Evolutionary conservation across 2,797 vertebrate genomes (phyloP).

Genomic region (Pseudochirops cupreus): DNA sequence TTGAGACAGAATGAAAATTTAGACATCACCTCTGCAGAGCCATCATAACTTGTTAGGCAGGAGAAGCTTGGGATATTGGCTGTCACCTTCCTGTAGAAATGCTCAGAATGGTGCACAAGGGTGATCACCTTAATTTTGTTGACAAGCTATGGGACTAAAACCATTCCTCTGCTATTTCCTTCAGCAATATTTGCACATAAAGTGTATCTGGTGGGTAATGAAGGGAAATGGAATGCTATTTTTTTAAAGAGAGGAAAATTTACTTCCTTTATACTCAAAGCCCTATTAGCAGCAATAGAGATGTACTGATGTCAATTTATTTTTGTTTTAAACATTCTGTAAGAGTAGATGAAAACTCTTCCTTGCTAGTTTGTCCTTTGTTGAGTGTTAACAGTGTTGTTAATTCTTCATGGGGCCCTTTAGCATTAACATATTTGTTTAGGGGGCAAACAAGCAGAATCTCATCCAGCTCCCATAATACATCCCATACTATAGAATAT

Average conservation of each 20-base stretch:
- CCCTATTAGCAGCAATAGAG: background rate
- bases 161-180: background rate
- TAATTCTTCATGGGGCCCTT: background rate
- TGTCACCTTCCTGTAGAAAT: background rate
- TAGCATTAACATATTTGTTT: background rate
- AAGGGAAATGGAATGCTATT: background rate
- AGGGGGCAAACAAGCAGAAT: background rate
- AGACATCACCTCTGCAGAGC: background rate
- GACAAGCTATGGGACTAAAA: background rate
- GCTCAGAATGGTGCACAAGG: background rate
- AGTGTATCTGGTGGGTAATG: background rate
- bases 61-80: background rate
- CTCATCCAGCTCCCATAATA: background rate
- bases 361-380: background rate
- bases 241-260: background rate
- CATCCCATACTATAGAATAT: background rate
- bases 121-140: constrained; percentile 1
- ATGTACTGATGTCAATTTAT: background rate
- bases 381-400: background rate
- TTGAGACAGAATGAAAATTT: background rate
- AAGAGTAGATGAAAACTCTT: background rate
- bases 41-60: background rate
- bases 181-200: background rate
- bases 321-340: background rate
- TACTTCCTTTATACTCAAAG: background rate